A percentile compares a stretch with the other conserved stretches of the same genome.
These are phyloP conservation scores for Sinelater perroti DNA, from an alignment of 2,888 invertebrate genomes.

Conservation along the genomic window DNA sequence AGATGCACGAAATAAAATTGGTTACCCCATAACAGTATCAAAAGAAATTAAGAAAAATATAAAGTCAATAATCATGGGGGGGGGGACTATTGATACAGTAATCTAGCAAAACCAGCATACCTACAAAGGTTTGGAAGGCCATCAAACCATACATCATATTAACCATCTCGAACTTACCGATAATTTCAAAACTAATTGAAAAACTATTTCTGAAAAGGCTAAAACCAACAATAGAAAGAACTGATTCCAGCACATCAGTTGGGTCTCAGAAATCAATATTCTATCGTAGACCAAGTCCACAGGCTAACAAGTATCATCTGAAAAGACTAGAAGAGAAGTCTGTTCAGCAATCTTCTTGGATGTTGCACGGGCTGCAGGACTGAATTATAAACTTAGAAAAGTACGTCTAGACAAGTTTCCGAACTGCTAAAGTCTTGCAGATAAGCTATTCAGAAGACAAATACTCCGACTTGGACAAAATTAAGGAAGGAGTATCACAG, in stretches of 20 bases:
- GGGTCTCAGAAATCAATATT: no score
- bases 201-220: slow-evolving; percentile 5
- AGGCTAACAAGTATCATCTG: no score
- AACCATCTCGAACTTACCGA: slow-evolving; percentile 1
- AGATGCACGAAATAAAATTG: no score
- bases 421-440: background rate
- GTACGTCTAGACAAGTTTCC: background rate
- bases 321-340: background rate
- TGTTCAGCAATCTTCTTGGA: background rate
- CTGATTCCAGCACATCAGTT: no score
- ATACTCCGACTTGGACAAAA: slow-evolving; percentile 1
- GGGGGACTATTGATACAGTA: no score
- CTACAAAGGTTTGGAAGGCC: background rate
- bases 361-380: background rate
- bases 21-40: no score
- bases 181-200: slow-evolving; percentile 7
- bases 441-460: slow-evolving; percentile 4
- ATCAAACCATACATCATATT: background rate
- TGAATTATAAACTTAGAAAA: background rate
- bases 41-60: no score
- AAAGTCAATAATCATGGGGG: no score
- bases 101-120: background rate
- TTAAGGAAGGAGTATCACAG: no score
- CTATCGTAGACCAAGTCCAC: no score
- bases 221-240: slow-evolving; percentile 8